Conservation (phyloP, 2,888 invertebrate species). For the Cantharis lateralis region DNA sequence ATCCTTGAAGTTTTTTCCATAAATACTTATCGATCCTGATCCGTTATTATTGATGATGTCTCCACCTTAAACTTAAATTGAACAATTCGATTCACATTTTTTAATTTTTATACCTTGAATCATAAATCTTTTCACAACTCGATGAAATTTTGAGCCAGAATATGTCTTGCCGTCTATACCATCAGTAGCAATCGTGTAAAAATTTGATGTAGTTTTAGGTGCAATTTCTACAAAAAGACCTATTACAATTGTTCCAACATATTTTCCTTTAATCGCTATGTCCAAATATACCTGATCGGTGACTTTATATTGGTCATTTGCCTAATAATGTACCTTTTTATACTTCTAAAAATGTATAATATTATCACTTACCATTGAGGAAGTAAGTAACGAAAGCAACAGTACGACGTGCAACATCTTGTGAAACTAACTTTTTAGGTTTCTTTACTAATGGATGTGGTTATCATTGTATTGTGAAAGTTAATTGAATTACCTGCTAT, state of each 20-base stretch:
- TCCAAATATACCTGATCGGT: slow-evolving; percentile 85
- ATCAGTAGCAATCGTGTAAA: slow-evolving; percentile 76
- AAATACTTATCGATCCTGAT: slow-evolving; percentile 82
- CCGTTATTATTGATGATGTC: slow-evolving; percentile 84
- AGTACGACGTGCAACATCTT: background rate
- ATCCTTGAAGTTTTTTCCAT: slow-evolving; percentile 83
- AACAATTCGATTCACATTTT: background rate
- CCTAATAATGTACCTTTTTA: slow-evolving; percentile 38
- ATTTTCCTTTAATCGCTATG: slow-evolving; percentile 72
- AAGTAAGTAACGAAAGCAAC: background rate
- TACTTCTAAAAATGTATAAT: background rate
- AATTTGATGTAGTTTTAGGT: slow-evolving; percentile 87
- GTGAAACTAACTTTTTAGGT: background rate
- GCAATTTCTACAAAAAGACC: slow-evolving; percentile 88
- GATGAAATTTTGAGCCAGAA: slow-evolving; percentile 78
- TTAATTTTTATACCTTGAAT: slow-evolving; percentile 73
- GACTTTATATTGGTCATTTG: slow-evolving; percentile 69
- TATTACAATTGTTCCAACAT: slow-evolving; percentile 77
- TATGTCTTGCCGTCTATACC: slow-evolving; percentile 80
- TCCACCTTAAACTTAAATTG: slow-evolving; percentile 65
- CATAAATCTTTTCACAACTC: slow-evolving; percentile 88
- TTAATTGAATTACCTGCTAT: background rate
- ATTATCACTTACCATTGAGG: background rate
- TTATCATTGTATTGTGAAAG: background rate
- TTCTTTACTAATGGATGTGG: background rate